Evolutionary conservation across 2,888 invertebrate species (phyloP), one percentile per base, ranked within the genome.

Genomic region (Melieria crassipennis): DNA sequence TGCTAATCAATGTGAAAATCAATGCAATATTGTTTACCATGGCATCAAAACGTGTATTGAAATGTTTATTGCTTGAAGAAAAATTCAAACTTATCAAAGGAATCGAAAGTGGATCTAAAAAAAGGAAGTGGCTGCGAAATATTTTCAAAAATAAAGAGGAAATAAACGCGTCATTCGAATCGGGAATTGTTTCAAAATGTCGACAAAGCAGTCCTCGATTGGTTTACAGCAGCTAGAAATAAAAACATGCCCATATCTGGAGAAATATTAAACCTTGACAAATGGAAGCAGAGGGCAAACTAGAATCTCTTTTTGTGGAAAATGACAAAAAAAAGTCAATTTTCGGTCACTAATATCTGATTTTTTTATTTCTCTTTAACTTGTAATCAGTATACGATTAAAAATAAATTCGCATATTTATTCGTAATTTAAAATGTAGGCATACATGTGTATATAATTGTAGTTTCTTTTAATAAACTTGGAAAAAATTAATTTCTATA

Each of bases 191-290:
- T 68, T 47, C 4, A 65, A 65, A 69, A 61, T 43, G 6, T 65
- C n/a, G 50, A 71, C 50, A 65, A 70, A 55, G 65, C 62, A 11
- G 55, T 64, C 11, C 30, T 60, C 42, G 64, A 71, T 50, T 63
- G 63, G 60, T 64, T 71, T 60, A 55, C 64, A 60, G 60, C 61
- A 63, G 50, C 63, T 67, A 67, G 72, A 72, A 47, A 55, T 45
- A 62, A 68, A 61, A 70, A 63, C 62, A 67, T 58, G 57, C 46
- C 60, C 4, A 65, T 70, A 65, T 65, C 65, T 52, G 70, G 70
- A 58, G 68, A 1, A 50, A 66, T 72, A 65, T 62, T 72, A 69
- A 65, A 72, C n/a, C n/a, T 66, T 58, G 57, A 57, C 30, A 66
- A 58, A 66, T 58, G n/a, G n/a, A 30, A 65, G 52, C 13, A 55